These are phyloP conservation scores for Galleria mellonella DNA, from an alignment of 1,140 invertebrate species.

Conservation along the genomic window DNA sequence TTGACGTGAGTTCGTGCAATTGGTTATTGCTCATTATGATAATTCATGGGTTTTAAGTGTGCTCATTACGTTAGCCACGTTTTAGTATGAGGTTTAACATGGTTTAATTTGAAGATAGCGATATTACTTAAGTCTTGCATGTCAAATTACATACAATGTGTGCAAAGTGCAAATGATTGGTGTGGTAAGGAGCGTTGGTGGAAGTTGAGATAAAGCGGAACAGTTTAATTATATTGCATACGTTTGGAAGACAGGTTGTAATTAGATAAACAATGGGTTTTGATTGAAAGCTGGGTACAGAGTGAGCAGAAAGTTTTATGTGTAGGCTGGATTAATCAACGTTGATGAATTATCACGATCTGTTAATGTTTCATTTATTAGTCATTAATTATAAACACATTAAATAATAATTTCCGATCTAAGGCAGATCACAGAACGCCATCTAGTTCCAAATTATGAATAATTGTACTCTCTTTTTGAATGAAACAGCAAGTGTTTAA, in stretches of 20 bases:
- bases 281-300: constrained; percentile 19
- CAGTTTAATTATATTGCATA: constrained; percentile 16
- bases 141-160: constrained; percentile 21
- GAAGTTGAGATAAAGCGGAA: constrained; percentile 5
- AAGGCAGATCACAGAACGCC: no score
- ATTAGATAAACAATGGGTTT: constrained; percentile 42
- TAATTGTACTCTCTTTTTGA: no score
- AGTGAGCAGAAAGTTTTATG: not conserved
- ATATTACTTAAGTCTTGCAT: constrained; percentile 18
- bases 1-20: constrained; percentile 61
- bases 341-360: no score
- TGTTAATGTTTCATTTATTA: no score
- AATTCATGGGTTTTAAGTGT: constrained; percentile 28
- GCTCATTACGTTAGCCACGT: constrained; percentile 12
- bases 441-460: no score
- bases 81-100: constrained; percentile 17
- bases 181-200: constrained; percentile 11
- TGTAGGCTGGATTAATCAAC: not conserved
- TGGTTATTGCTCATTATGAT: constrained; percentile 58
- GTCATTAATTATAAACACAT: no score
- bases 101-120: constrained; percentile 27
- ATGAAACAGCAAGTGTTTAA: no score
- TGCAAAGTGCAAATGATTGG: constrained; percentile 4
- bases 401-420: no score
- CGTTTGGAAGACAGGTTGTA: constrained; percentile 24